Conservation (phyloP, 2,888 invertebrate genomes). For the Meghimatium bilineatum region DNA sequence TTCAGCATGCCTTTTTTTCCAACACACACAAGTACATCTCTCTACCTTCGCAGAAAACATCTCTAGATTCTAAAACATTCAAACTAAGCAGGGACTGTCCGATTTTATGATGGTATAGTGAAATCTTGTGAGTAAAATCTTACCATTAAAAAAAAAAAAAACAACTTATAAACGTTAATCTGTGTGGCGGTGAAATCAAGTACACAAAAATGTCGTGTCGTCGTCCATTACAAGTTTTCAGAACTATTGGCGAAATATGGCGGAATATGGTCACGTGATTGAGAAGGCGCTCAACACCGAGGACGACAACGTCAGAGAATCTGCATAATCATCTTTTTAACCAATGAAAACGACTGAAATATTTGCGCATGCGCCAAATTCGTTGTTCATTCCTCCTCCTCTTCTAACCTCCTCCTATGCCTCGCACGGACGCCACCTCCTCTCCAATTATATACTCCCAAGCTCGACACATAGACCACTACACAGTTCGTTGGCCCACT, state of each 20-base stretch:
- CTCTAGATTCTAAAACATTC: not conserved
- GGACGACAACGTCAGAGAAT: conserved; percentile 10
- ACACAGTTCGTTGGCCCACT: conserved; percentile 8
- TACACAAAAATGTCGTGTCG: conserved; percentile 2
- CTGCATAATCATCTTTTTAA: conserved; percentile 41
- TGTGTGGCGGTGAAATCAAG: not conserved
- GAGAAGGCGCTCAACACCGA: conserved; percentile 32
- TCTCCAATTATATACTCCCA: conserved; percentile 9
- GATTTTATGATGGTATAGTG: not conserved
- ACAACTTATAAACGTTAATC: not conserved
- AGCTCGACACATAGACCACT: not conserved
- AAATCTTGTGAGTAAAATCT: not conserved
- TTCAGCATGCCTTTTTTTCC: not conserved
- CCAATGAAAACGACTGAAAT: conserved; percentile 39
- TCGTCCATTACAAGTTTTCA: conserved; percentile 32
- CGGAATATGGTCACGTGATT: conserved; percentile 40
- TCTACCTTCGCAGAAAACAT: conserved; percentile 3
- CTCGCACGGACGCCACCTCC: conserved; percentile 1
- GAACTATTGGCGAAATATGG: conserved; percentile 27
- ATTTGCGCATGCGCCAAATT: conserved; percentile 31
- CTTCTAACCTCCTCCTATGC: conserved; percentile 22
- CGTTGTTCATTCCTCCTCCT: conserved; percentile 35
- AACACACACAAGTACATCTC: not conserved
- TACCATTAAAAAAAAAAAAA: not conserved
- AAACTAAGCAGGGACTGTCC: not conserved